Percentiles rank a stretch among this genome's conserved stretches.
Evolutionary conservation across 2,888 invertebrate species (phyloP).

Genomic region (Cheilosia soror): DNA sequence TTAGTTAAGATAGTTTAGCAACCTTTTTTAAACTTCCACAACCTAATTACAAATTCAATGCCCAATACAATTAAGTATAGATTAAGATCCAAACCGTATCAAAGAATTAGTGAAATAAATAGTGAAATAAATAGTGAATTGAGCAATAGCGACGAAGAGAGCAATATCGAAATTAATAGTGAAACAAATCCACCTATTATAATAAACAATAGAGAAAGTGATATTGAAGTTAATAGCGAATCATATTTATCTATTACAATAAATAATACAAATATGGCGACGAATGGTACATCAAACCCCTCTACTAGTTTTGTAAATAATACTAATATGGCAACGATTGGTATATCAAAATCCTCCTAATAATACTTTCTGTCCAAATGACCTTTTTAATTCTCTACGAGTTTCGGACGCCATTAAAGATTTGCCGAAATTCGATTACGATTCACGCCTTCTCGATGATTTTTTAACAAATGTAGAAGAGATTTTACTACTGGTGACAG

Average conservation of each 20-base stretch:
- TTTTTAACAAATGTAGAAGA: conserved; percentile 27
- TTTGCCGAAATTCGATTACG: conserved; percentile 10
- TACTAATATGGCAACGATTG: conserved; percentile 5
- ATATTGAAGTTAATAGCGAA: too few species aligned
- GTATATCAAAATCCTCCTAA: conserved; percentile 5
- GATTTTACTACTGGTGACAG: background rate
- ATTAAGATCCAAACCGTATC: background rate
- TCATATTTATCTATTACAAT: too few species aligned
- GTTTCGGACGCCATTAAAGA: conserved; percentile 27
- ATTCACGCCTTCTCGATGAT: conserved; percentile 15
- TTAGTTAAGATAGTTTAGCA: conserved; percentile 13
- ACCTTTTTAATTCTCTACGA: conserved; percentile 19
- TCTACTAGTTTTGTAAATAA: too few species aligned
- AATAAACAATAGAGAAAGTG: too few species aligned
- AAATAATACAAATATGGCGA: too few species aligned
- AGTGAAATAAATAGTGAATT: conserved; percentile 5
- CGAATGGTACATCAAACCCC: too few species aligned
- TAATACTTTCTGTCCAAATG: background rate
- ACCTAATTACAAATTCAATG: conserved; percentile 3
- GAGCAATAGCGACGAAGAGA: background rate
- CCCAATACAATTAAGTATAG: conserved; percentile 7
- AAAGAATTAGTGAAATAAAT: too few species aligned
- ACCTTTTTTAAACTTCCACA: conserved; percentile 4
- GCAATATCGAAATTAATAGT: background rate
- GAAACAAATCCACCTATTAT: background rate